phyloP scores from a whole-genome alignment of 2,797 vertebrate genomes.

The Mastacembelus armatus region DNA sequence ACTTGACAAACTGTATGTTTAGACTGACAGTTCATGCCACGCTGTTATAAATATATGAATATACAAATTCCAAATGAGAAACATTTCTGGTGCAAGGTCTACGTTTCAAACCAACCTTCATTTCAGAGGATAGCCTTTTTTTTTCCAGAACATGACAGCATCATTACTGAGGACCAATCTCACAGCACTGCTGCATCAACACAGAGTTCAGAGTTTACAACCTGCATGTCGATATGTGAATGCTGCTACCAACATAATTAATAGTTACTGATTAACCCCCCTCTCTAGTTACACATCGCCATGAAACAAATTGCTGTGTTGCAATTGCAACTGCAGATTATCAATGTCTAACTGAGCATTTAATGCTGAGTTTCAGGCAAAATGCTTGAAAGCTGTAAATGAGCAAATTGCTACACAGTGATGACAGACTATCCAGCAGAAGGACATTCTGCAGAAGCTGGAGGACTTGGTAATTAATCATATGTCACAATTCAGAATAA shows the following conservation, averaged over 20 bases:
- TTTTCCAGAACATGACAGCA: background rate
- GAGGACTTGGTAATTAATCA: slow-evolving; percentile 21
- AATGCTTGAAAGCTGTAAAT: slow-evolving; percentile 35
- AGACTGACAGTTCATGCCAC: too few relatives aligned
- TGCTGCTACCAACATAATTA: slow-evolving; percentile 12
- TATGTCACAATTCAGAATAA: background rate
- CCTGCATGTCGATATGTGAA: slow-evolving; percentile 1
- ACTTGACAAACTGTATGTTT: too few relatives aligned
- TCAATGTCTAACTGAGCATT: slow-evolving; percentile 42
- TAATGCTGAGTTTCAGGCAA: slow-evolving; percentile 16
- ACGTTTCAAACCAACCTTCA: background rate
- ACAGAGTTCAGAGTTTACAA: background rate
- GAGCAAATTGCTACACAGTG: slow-evolving; percentile 14
- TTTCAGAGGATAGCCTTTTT: background rate
- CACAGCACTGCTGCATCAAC: too few relatives aligned
- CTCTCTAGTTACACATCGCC: slow-evolving; percentile 20
- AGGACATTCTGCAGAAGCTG: slow-evolving; percentile 15
- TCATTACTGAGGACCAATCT: background rate
- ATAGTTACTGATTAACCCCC: slow-evolving; percentile 8
- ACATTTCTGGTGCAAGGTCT: too few relatives aligned
- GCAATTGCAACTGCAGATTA: slow-evolving; percentile 21
- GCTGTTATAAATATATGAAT: too few relatives aligned
- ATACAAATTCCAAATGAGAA: too few relatives aligned
- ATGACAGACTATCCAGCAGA: slow-evolving; percentile 29
- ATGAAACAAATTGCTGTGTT: slow-evolving; percentile 36